Percentiles rank a stretch among this genome's conserved stretches.
These are phyloP conservation scores for Esox niger DNA, from an alignment of 2,113 vertebrate genomes.

Conservation along the genomic window DNA sequence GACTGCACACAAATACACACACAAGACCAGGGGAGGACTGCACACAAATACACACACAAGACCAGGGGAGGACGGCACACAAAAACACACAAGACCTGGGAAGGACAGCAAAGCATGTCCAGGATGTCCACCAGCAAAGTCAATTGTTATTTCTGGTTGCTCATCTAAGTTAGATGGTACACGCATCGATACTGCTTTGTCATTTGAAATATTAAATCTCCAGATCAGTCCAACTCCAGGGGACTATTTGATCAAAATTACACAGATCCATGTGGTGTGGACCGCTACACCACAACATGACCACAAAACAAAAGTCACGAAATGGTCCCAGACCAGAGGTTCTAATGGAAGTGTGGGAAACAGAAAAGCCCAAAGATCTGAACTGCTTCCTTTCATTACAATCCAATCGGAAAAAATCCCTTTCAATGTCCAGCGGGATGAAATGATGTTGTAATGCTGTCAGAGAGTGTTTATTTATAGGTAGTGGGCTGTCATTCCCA, in stretches of 20 bases:
- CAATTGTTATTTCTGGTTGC: background rate
- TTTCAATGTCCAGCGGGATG: conserved; percentile 45
- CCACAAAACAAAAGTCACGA: conserved; percentile 34
- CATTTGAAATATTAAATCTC: no score
- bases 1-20: no score
- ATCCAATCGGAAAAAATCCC: background rate
- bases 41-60: no score
- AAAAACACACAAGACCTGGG: no score
- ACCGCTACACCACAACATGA: conserved; percentile 8
- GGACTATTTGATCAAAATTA: background rate
- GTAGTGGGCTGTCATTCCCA: conserved; percentile 57
- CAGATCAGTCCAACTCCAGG: background rate
- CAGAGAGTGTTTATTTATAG: conserved; percentile 53
- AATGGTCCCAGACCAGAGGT: conserved; percentile 21
- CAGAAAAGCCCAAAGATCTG: conserved; percentile 20
- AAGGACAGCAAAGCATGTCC: no score
- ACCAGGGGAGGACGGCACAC: no score
- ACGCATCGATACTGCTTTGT: no score
- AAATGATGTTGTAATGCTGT: conserved; percentile 47
- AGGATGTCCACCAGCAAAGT: background rate
- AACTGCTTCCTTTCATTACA: background rate
- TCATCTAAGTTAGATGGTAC: background rate
- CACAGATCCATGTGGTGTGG: no score
- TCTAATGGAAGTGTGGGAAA: conserved; percentile 43
- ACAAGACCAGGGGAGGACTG: no score